Conservation (phyloP, 1,140 invertebrate genomes). For the Drosophila elegans region DNA sequence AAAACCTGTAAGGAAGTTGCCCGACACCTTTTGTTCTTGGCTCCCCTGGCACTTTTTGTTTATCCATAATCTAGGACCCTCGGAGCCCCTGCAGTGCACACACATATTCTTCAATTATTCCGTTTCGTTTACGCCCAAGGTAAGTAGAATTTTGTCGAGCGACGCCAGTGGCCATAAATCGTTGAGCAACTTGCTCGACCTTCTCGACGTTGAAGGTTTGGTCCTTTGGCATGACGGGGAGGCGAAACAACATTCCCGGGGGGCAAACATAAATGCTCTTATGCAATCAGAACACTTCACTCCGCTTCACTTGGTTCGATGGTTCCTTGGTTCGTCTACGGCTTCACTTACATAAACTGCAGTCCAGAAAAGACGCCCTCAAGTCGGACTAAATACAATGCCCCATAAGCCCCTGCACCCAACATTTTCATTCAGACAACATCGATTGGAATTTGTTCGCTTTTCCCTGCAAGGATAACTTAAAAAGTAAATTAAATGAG, state of each 20-base stretch:
- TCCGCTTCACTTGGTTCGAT: constrained; percentile 33
- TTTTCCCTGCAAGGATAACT: constrained; percentile 33
- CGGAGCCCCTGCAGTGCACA: constrained; percentile 3
- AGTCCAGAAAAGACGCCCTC: constrained; percentile 42
- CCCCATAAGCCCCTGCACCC: not conserved
- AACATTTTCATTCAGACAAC: constrained; percentile 21
- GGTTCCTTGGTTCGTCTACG: constrained; percentile 10
- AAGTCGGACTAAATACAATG: constrained; percentile 30
- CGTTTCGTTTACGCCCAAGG: constrained; percentile 46
- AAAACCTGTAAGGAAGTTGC: not conserved
- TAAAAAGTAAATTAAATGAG: constrained; percentile 36
- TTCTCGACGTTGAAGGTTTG: constrained; percentile 6
- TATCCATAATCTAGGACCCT: constrained; percentile 47
- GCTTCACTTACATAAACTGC: constrained; percentile 45
- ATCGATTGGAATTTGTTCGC: constrained; percentile 30
- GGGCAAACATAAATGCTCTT: constrained; percentile 38
- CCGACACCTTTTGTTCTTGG: constrained; percentile 6
- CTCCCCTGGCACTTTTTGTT: constrained; percentile 13
- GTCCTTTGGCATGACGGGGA: constrained; percentile 23
- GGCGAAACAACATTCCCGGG: constrained; percentile 29
- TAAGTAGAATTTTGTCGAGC: constrained; percentile 43
- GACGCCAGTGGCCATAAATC: constrained; percentile 51
- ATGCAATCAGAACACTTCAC: constrained; percentile 56
- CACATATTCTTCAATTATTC: constrained; percentile 52
- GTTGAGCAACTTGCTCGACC: constrained; percentile 46